Percentiles rank a stretch among this genome's conserved stretches.
phyloP scores from a whole-genome alignment of 1,140 invertebrate genomes.

The Sitophilus oryzae region DNA sequence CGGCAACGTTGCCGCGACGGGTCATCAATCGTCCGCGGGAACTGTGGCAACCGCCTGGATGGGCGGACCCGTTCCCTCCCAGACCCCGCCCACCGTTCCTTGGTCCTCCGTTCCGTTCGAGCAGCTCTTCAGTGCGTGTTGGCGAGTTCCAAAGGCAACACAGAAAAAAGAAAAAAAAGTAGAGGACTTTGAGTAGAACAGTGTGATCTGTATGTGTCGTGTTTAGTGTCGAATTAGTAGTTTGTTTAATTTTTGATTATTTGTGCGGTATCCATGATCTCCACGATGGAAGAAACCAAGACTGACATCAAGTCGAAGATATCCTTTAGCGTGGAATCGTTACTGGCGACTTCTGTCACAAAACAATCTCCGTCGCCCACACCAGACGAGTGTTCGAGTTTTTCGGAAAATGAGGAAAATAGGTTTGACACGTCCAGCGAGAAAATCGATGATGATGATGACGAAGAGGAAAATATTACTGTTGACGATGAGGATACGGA shows the following conservation, averaged over 20 bases:
- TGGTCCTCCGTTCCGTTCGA: constrained; percentile 27
- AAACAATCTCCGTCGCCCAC: constrained; percentile 12
- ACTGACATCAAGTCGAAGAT: constrained; percentile 42
- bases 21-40: constrained; percentile 34
- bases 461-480: constrained; percentile 39
- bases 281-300: constrained; percentile 39
- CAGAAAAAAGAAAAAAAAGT: constrained; percentile 14
- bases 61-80: constrained; percentile 24
- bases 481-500: constrained; percentile 40
- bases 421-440: constrained; percentile 31
- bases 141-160: constrained; percentile 22
- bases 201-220: background rate
- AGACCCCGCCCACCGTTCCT: constrained; percentile 24
- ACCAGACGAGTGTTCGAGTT: constrained; percentile 20
- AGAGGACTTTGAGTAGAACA: constrained; percentile 11
- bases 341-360: constrained; percentile 33
- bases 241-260: constrained; percentile 7
- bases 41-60: constrained; percentile 34
- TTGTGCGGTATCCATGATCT: constrained; percentile 23
- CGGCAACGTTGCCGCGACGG: constrained; percentile 30
- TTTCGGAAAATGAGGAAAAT: constrained; percentile 28
- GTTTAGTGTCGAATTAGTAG: background rate
- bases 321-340: constrained; percentile 43
- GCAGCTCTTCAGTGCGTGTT: constrained; percentile 27
- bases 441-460: constrained; percentile 33